Conservation (phyloP, 2,797 vertebrate genomes). For the Danio kyathit region DNA sequence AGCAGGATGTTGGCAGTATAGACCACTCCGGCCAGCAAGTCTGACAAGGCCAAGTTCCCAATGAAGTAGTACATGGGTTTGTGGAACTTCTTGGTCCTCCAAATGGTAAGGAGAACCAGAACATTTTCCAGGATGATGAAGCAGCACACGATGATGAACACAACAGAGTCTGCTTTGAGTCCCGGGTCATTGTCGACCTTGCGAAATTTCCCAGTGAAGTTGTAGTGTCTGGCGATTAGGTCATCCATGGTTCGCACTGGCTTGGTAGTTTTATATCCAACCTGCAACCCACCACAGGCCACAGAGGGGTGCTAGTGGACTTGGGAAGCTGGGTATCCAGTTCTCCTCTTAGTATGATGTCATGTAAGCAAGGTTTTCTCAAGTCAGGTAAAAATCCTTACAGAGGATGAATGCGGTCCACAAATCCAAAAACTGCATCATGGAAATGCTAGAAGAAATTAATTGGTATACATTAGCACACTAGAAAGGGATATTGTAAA, state of each 20-base stretch:
- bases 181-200: conserved; percentile 80
- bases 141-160: conserved; percentile 97
- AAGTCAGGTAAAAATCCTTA: conserved; percentile 66
- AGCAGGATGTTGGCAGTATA: conserved; percentile 94
- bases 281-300: conserved; percentile 51
- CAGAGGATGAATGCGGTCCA: conserved; percentile 50
- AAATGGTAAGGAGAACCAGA: conserved; percentile 94
- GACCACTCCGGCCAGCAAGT: conserved; percentile 93
- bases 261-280: conserved; percentile 43
- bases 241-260: conserved; percentile 77
- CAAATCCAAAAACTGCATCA: conserved; percentile 62
- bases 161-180: conserved; percentile 89
- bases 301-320: conserved; percentile 63
- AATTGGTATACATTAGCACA: conserved; percentile 9
- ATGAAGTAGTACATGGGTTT: conserved; percentile 99
- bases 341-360: conserved; percentile 50
- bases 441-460: conserved; percentile 65
- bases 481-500: not conserved
- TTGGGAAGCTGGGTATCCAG: conserved; percentile 43
- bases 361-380: conserved; percentile 58
- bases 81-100: conserved; percentile 99
- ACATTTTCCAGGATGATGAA: conserved; percentile 97
- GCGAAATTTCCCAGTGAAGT: conserved; percentile 93
- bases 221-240: conserved; percentile 93
- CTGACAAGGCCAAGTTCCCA: conserved; percentile 96